Conservation (phyloP, 2,888 invertebrate species). For the Plebejus argus region DNA sequence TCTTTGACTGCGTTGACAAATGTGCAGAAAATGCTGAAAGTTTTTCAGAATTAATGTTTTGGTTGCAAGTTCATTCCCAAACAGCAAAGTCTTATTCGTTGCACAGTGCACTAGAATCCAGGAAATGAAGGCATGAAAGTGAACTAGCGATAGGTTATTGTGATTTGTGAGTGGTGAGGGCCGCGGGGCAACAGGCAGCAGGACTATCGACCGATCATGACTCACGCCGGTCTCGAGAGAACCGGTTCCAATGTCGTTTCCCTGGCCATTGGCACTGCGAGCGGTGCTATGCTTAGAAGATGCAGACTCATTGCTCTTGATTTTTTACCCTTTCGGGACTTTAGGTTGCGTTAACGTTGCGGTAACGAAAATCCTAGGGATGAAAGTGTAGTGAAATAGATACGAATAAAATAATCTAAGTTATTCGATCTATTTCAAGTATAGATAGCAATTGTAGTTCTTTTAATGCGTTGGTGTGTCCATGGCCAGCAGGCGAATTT, state of each 20-base stretch:
- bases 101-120: not conserved
- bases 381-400: too few relatives aligned
- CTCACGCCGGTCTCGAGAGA: constrained; percentile 18
- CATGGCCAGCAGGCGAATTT: not conserved
- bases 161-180: not conserved
- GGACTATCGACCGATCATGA: constrained; percentile 29
- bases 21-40: not conserved
- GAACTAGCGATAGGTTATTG: constrained; percentile 13
- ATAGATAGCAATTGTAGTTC: too few relatives aligned
- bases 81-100: not conserved
- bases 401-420: too few relatives aligned
- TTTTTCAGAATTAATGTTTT: not conserved
- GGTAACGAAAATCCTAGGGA: too few relatives aligned
- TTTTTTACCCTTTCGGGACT: not conserved
- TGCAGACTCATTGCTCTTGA: not conserved
- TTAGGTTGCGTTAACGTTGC: not conserved
- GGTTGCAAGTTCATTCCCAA: not conserved
- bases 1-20: not conserved
- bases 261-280: constrained; percentile 25
- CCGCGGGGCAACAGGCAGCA: not conserved
- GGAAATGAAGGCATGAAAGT: not conserved
- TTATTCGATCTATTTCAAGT: too few relatives aligned
- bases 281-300: not conserved
- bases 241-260: constrained; percentile 17
- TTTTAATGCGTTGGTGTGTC: not conserved